phyloP scores from a whole-genome alignment of 2,888 invertebrate species.

The Drosophila anomalata region DNA sequence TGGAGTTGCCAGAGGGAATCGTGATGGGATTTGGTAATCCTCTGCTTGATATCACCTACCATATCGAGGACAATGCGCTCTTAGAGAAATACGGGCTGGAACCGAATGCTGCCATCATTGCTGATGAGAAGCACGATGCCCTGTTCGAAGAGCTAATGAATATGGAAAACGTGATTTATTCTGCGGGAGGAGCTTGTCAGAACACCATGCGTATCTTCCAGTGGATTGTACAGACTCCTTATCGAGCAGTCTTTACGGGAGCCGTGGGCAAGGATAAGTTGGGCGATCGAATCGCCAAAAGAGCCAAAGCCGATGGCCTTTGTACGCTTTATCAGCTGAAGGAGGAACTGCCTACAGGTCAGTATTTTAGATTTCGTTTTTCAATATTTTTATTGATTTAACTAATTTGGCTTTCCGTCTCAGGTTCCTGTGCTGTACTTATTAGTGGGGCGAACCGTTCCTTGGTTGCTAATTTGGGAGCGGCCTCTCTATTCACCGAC shows the following conservation, averaged over 20 bases:
- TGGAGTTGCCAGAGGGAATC: slow-evolving; percentile 52
- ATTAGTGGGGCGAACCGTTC: slow-evolving; percentile 52
- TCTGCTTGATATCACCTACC: slow-evolving; percentile 58
- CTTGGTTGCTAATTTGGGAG: slow-evolving; percentile 66
- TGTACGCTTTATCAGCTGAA: slow-evolving; percentile 51
- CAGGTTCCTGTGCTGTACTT: slow-evolving; percentile 64
- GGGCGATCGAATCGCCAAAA: slow-evolving; percentile 54
- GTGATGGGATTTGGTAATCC: slow-evolving; percentile 70
- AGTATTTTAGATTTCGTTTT: neutral
- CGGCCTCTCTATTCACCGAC: slow-evolving; percentile 53
- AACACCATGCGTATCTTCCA: slow-evolving; percentile 63
- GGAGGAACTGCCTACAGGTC: slow-evolving; percentile 46
- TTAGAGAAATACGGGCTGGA: slow-evolving; percentile 59
- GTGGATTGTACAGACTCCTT: slow-evolving; percentile 58
- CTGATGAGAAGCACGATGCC: slow-evolving; percentile 53
- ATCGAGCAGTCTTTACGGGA: slow-evolving; percentile 44
- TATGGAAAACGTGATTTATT: slow-evolving; percentile 51
- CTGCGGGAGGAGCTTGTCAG: slow-evolving; percentile 71
- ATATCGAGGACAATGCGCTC: slow-evolving; percentile 50
- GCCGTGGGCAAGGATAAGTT: slow-evolving; percentile 63
- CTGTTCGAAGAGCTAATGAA: slow-evolving; percentile 63
- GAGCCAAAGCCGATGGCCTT: slow-evolving; percentile 57
- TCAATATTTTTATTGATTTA: too few relatives aligned
- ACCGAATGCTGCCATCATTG: slow-evolving; percentile 59
- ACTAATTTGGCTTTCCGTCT: neutral